These are phyloP conservation scores for Tupiocoris notatus DNA, from an alignment of 2,888 invertebrate species.

Conservation along the genomic window DNA sequence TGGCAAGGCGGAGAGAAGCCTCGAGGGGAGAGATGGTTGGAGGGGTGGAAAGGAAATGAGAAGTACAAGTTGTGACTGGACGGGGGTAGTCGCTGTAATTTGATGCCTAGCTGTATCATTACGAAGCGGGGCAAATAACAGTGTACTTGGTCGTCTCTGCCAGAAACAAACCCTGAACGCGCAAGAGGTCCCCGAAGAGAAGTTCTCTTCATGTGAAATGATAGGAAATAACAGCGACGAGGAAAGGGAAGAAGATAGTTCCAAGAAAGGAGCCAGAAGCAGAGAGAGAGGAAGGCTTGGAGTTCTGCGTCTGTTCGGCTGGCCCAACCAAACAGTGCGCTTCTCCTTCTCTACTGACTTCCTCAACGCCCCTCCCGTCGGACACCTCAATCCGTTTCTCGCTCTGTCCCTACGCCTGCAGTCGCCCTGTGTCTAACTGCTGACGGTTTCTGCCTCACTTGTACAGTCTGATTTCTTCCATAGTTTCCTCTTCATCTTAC, in stretches of 20 bases:
- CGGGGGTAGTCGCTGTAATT: slow-evolving; percentile 24
- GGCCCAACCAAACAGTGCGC: not conserved
- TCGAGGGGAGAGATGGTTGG: not conserved
- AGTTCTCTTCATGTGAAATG: slow-evolving; percentile 27
- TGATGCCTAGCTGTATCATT: slow-evolving; percentile 38
- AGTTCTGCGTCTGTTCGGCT: not conserved
- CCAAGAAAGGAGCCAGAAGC: slow-evolving; percentile 22
- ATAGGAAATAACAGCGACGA: slow-evolving; percentile 32
- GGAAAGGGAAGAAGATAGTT: slow-evolving; percentile 33
- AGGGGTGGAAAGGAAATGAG: slow-evolving; percentile 23
- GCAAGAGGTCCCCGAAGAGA: slow-evolving; percentile 5
- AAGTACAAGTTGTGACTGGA: not conserved
- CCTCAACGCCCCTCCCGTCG: not conserved
- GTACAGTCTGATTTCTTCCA: not conserved
- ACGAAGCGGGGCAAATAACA: slow-evolving; percentile 39
- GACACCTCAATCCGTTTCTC: slow-evolving; percentile 27
- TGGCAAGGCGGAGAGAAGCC: not conserved
- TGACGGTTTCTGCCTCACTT: not conserved
- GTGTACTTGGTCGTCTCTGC: slow-evolving; percentile 26
- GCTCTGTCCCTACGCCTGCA: not conserved
- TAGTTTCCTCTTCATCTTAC: not conserved
- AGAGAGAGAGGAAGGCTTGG: slow-evolving; percentile 8
- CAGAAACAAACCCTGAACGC: slow-evolving; percentile 31
- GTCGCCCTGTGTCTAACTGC: not conserved
- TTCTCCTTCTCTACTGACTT: not conserved